phyloP scores from a whole-genome alignment of 2,888 invertebrate genomes.

The Listrodromus nycthemerus region DNA sequence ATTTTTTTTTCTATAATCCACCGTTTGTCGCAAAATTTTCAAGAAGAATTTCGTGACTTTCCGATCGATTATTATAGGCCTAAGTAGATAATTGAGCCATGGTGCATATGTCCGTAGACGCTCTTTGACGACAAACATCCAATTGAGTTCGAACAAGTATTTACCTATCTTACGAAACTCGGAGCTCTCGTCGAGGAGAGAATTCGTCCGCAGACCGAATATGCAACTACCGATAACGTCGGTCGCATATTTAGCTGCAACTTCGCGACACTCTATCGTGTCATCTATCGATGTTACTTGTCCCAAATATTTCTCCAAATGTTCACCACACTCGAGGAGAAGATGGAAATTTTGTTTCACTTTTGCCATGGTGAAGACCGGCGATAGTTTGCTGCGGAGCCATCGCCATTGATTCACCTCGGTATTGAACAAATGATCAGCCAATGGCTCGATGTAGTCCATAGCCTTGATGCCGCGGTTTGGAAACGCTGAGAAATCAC shows the following conservation, averaged over 20 bases:
- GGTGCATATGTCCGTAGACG: slow-evolving; percentile 67
- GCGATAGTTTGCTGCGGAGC: slow-evolving; percentile 83
- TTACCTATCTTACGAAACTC: slow-evolving; percentile 81
- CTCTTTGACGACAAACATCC: slow-evolving; percentile 62
- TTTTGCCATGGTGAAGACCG: slow-evolving; percentile 84
- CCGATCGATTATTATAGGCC: slow-evolving; percentile 34
- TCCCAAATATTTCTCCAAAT: slow-evolving; percentile 77
- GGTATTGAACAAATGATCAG: slow-evolving; percentile 79
- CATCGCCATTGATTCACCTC: slow-evolving; percentile 83
- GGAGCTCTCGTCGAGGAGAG: slow-evolving; percentile 79
- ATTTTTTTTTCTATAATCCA: slow-evolving; percentile 85
- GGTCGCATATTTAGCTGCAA: slow-evolving; percentile 82
- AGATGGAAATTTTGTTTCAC: slow-evolving; percentile 70
- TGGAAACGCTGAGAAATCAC: slow-evolving; percentile 70
- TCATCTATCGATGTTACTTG: slow-evolving; percentile 63
- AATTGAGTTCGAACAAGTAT: slow-evolving; percentile 71
- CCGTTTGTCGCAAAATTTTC: slow-evolving; percentile 84
- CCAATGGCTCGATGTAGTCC: slow-evolving; percentile 77
- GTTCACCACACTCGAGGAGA: slow-evolving; percentile 79
- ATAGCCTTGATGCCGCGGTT: slow-evolving; percentile 63
- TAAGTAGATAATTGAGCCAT: slow-evolving; percentile 57
- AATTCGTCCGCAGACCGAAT: slow-evolving; percentile 84
- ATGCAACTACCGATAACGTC: slow-evolving; percentile 84
- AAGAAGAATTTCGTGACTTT: slow-evolving; percentile 84
- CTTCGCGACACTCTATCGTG: slow-evolving; percentile 76